Evolutionary conservation across 2,797 vertebrate genomes (phyloP).

Genomic region (Xerus rutilus): DNA sequence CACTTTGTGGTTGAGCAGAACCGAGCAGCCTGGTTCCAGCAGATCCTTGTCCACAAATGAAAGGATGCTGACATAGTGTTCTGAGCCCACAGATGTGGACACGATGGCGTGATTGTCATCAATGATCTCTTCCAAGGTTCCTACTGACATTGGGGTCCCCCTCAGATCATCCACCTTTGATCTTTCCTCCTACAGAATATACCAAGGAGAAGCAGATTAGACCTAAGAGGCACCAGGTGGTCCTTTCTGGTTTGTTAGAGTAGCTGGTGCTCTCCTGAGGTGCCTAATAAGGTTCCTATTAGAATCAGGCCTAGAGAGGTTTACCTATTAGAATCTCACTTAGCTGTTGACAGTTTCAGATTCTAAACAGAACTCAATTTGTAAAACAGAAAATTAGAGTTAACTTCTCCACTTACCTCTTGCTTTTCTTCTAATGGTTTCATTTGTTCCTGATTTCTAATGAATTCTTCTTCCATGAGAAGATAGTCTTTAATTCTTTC

Average conservation of each 20-base stretch:
- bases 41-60: conserved; percentile 99
- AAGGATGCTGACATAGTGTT: conserved; percentile 98
- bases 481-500: conserved; percentile 98
- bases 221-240: not conserved
- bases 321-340: not conserved
- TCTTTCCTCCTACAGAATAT: conserved; percentile 93
- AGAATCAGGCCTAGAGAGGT: not conserved
- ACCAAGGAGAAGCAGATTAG: conserved; percentile 4
- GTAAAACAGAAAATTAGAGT: not conserved
- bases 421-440: conserved; percentile 99
- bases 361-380: not conserved
- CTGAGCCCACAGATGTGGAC: conserved; percentile 98
- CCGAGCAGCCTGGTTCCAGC: conserved; percentile 97
- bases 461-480: conserved; percentile 99
- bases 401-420: conserved; percentile 90
- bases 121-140: conserved; percentile 98
- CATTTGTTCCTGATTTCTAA: conserved; percentile 99
- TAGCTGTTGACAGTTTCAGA: not conserved
- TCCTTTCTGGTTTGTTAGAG: not conserved
- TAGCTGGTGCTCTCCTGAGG: not conserved
- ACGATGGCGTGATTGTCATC: conserved; percentile 99
- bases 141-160: conserved; percentile 99
- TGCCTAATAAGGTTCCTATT: too few species aligned
- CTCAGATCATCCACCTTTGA: conserved; percentile 99
- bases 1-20: conserved; percentile 98